These are phyloP conservation scores for Oncorhynchus clarkii DNA, from an alignment of 2,113 vertebrate genomes.

Conservation along the genomic window DNA sequence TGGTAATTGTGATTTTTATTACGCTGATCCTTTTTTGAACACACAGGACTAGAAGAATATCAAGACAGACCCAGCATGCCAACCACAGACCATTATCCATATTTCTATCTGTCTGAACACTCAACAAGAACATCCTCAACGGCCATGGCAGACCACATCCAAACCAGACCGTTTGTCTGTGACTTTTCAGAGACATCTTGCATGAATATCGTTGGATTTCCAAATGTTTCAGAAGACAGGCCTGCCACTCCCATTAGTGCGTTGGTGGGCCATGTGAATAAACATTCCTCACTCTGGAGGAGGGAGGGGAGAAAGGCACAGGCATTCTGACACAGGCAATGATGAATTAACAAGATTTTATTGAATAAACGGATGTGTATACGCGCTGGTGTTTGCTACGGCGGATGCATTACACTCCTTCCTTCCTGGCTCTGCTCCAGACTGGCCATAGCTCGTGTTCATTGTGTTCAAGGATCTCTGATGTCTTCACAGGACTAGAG, in stretches of 20 bases:
- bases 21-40: slow-evolving; percentile 51
- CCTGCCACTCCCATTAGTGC: neutral
- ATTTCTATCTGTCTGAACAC: slow-evolving; percentile 42
- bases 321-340: neutral
- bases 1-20: slow-evolving; percentile 62
- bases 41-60: slow-evolving; percentile 28
- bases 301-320: slow-evolving; percentile 13
- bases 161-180: neutral
- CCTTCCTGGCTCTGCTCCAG: slow-evolving; percentile 57
- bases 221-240: slow-evolving; percentile 4
- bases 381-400: slow-evolving; percentile 30
- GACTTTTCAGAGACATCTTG: neutral
- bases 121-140: slow-evolving; percentile 20
- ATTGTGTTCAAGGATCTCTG: slow-evolving; percentile 53
- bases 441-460: slow-evolving; percentile 16
- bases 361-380: slow-evolving; percentile 67
- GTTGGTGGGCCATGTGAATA: slow-evolving; percentile 13
- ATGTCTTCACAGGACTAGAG: slow-evolving; percentile 35
- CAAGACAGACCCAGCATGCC: slow-evolving; percentile 31
- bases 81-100: slow-evolving; percentile 37
- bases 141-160: slow-evolving; percentile 3
- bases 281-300: slow-evolving; percentile 19
- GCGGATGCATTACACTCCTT: slow-evolving; percentile 65
- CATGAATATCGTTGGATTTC: too few relatives aligned
- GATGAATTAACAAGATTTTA: slow-evolving; percentile 39